Evolutionary conservation across 2,888 invertebrate genomes (phyloP), one percentile per base, ranked within the genome.

Genomic region (Parnassius apollo): DNA sequence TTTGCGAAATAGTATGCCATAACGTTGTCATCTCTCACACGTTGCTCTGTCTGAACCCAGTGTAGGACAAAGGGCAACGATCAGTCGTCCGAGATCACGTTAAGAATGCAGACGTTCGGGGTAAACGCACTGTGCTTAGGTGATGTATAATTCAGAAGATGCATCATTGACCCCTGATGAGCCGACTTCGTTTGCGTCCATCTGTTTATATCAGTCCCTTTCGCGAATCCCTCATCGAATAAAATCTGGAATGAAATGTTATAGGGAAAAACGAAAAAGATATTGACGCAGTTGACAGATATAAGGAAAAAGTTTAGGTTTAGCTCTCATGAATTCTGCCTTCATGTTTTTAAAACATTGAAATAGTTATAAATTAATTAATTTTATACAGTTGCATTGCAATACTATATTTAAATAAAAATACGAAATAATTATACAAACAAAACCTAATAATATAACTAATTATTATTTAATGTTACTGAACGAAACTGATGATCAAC

Each of bases 81-180:
- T 75, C 82, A 75, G 69, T 59, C 70, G 71, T 65, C 66, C 68
- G 69, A 68, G 69, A 73, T 55, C 69, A 64, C 67, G 69, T 72
- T 73, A 72, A 76, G 79, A 76, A 85, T 81, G 80, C 86, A 86
- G 87, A 84, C 87, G 77, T 65, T 68, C 68, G 78, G 76, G 88
- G 88, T 86, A 83, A 86, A 86, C 68, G 88, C 73, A 80, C 88
- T 82, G 69, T 66, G 71, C 69, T 69, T 70, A 66, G 66, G 68
- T 68, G 68, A 77, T 87, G 78, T 75, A 82, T 88, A 80, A 88
- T 90, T 82, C 82, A 86, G 69, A 62, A 70, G 75, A 74, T 81
- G 83, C 83, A 84, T 81, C 83, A 83, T 81, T 85, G 81, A 83
- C 81, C 80, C 75, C 71, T 70, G 69, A 67, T 59, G 68, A 69